Percentiles rank a stretch among this genome's conserved stretches.
Evolutionary conservation across 2,797 vertebrate genomes (phyloP).

Genomic region (Danio choprae): DNA sequence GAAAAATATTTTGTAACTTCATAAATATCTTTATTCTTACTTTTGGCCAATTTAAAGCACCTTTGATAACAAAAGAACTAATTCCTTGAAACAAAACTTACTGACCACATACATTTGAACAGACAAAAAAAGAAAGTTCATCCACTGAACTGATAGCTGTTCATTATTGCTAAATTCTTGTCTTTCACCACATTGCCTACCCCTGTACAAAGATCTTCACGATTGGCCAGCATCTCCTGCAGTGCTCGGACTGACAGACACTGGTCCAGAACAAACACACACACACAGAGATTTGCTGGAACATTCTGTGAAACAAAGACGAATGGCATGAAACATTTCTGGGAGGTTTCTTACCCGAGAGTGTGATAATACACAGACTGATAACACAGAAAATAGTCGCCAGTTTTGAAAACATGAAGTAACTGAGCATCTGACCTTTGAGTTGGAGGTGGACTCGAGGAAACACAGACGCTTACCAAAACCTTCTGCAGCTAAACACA

Average conservation of each 20-base stretch:
- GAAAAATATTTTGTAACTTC: no score
- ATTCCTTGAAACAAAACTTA: no score
- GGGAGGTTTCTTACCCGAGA: neutral
- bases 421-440: slow-evolving; percentile 80
- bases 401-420: neutral
- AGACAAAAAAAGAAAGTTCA: no score
- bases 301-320: slow-evolving; percentile 72
- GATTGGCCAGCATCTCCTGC: slow-evolving; percentile 76
- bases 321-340: neutral
- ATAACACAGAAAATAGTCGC: neutral
- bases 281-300: slow-evolving; percentile 77
- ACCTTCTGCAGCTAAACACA: slow-evolving; percentile 91
- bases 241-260: slow-evolving; percentile 81
- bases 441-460: slow-evolving; percentile 91
- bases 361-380: neutral
- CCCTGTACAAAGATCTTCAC: slow-evolving; percentile 64
- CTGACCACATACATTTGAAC: no score
- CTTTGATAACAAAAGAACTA: no score
- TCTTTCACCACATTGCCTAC: slow-evolving; percentile 55
- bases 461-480: slow-evolving; percentile 92
- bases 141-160: neutral
- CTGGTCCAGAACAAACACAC: slow-evolving; percentile 76
- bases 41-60: no score
- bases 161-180: neutral
- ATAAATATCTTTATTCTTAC: no score